Base-by-base conservation (phyloP, 2,888 invertebrate genomes). In the Anorthoa munda region DNA sequence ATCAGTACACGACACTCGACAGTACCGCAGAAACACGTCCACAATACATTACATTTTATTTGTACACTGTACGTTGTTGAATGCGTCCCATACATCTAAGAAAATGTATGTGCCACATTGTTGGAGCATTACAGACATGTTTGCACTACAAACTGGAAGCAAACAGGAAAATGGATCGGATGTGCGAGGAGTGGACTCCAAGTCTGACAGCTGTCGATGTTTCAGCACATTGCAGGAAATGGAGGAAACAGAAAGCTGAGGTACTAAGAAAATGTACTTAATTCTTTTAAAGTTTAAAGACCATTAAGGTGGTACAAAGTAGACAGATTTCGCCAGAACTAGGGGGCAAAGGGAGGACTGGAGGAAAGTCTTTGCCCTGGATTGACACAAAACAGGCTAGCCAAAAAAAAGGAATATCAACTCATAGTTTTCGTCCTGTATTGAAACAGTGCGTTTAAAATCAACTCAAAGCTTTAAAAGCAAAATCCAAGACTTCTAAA, bases 121-220 rank as follows among this genome's bases (percentile, higher is more conserved):
- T 65, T 13, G n/a, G 59, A 72, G 31, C 77, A 73, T 77, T 63
- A 45, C 66, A 23, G 71, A 75, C 77, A 77, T 68, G 75, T 78
- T 72, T 75, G 72, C 51, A 64, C 60, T 64, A 50, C 64, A 58
- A 66, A 67, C 59, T 72, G 9, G 17, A 51, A 15, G 71, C 13
- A 31, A 67, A 82, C 71, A 69, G 77, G 72, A 80, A 82, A 80
- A 83, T 72, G 66, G 66, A 77, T 77, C 66, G 72, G 74, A 72
- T 68, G 61, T 51, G n/a, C 55, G 53, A 65, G 26, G 26, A 70
- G 69, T 59, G 77, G 60, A 31, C 60, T 51, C 13, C 11, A n/a
- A 61, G 55, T 65, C 61, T 66, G 74, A 76, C 69, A 74, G 66
- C 66, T 59, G 60, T 21, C 73, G 12, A 56, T 75, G 63, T 82